Conservation (phyloP, 1,140 invertebrate genomes). For the Penaeus indicus region DNA sequence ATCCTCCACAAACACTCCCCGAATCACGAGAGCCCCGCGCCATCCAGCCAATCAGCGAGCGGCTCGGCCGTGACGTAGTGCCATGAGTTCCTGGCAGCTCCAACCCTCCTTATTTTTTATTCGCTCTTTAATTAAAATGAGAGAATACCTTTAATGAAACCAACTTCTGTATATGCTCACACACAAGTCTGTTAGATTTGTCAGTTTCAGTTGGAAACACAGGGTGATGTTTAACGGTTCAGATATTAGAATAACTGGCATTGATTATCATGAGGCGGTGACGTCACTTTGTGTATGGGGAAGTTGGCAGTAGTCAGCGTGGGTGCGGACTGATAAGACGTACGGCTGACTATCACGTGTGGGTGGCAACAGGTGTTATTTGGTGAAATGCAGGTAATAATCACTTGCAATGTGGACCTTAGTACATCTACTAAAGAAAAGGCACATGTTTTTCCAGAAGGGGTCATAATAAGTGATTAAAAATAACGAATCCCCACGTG, state of each 20-base stretch:
- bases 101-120: neutral
- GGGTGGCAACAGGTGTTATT: slow-evolving; percentile 31
- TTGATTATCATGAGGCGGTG: slow-evolving; percentile 50
- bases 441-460: too few species aligned
- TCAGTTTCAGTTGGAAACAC: too few species aligned
- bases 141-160: neutral
- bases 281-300: slow-evolving; percentile 52
- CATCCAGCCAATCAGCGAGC: slow-evolving; percentile 25
- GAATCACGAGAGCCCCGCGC: slow-evolving; percentile 37
- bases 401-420: too few species aligned
- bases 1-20: neutral
- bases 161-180: neutral
- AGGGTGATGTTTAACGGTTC: neutral
- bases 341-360: slow-evolving; percentile 1
- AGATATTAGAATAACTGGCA: slow-evolving; percentile 37
- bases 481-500: too few species aligned
- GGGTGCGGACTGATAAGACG: slow-evolving; percentile 51
- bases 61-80: slow-evolving; percentile 11
- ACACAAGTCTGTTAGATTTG: too few species aligned
- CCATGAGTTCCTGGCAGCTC: slow-evolving; percentile 32
- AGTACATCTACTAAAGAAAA: too few species aligned
- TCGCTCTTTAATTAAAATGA: neutral
- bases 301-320: slow-evolving; percentile 55
- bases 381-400: slow-evolving; percentile 2
- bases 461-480: too few species aligned